These are phyloP conservation scores for Aphelocoma californica DNA, from an alignment of 2,797 vertebrate species.

Conservation along the genomic window DNA sequence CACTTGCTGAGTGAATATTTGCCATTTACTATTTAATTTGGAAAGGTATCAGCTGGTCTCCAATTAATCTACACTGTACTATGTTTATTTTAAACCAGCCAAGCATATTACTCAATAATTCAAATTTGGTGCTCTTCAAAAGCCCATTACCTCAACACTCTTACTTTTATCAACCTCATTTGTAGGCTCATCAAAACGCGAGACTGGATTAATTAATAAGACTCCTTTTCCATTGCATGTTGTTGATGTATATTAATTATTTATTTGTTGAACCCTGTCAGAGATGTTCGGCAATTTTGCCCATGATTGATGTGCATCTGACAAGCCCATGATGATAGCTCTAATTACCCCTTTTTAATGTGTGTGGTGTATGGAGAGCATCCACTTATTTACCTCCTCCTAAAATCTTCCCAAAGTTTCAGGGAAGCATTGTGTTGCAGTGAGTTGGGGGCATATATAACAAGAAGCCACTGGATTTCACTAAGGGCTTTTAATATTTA, in stretches of 20 bases:
- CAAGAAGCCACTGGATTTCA: neutral
- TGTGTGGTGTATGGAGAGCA: neutral
- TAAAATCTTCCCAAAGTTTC: neutral
- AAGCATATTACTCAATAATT: neutral
- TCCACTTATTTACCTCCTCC: neutral
- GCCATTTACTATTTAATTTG: neutral
- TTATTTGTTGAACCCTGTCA: neutral
- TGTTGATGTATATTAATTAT: neutral
- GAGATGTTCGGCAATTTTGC: neutral
- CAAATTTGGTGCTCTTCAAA: neutral
- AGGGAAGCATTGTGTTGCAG: neutral
- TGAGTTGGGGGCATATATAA: neutral
- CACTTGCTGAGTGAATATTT: neutral
- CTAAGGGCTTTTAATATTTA: slow-evolving; percentile 14
- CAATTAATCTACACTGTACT: neutral
- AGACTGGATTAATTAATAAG: neutral
- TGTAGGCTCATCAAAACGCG: neutral
- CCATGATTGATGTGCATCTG: neutral
- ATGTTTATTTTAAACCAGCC: slow-evolving; percentile 15
- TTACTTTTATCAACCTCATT: neutral
- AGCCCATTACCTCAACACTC: neutral
- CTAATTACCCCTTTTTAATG: neutral
- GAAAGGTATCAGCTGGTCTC: neutral
- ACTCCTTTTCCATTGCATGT: neutral
- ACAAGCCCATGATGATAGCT: neutral